These are phyloP conservation scores for Acanthosepion pharaonis DNA, from an alignment of 2,888 invertebrate genomes.

Conservation along the genomic window DNA sequence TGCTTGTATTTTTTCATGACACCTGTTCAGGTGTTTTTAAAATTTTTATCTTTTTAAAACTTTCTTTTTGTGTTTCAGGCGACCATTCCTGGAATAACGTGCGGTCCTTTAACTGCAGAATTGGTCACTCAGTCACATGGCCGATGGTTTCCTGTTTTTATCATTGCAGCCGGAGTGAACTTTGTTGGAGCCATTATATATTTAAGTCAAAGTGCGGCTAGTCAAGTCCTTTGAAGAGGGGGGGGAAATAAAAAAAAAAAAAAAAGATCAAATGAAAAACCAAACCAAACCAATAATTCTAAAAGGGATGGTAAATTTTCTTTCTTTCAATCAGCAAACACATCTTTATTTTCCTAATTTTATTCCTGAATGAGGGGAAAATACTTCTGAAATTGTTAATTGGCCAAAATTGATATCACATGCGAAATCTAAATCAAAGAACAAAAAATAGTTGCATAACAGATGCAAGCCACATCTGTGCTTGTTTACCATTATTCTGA, in stretches of 20 bases:
- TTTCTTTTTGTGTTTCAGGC: constrained; percentile 76
- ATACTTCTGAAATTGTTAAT: not conserved
- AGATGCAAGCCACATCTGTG: too few species aligned
- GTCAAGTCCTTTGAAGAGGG: constrained; percentile 77
- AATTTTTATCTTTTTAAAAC: not conserved
- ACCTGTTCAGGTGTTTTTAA: not conserved
- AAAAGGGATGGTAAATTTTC: not conserved
- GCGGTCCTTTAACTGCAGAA: constrained; percentile 85
- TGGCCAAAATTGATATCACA: not conserved
- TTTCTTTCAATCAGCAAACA: not conserved
- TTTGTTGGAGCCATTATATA: constrained; percentile 84
- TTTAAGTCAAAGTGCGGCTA: constrained; percentile 83
- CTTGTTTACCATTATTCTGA: not conserved
- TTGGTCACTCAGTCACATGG: constrained; percentile 82
- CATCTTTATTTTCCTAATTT: not conserved
- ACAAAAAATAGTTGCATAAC: too few species aligned
- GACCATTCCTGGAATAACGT: constrained; percentile 84
- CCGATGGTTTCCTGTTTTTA: constrained; percentile 84
- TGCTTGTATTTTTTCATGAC: not conserved
- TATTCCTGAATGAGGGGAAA: not conserved
- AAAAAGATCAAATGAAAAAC: not conserved
- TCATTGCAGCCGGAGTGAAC: constrained; percentile 83
- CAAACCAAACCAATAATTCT: not conserved
- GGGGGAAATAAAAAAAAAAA: not conserved
- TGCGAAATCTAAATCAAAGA: not conserved